Percentiles rank a stretch among this genome's conserved stretches.
Conservation (phyloP, 2,888 invertebrate genomes). For the Tipula confusa region DNA sequence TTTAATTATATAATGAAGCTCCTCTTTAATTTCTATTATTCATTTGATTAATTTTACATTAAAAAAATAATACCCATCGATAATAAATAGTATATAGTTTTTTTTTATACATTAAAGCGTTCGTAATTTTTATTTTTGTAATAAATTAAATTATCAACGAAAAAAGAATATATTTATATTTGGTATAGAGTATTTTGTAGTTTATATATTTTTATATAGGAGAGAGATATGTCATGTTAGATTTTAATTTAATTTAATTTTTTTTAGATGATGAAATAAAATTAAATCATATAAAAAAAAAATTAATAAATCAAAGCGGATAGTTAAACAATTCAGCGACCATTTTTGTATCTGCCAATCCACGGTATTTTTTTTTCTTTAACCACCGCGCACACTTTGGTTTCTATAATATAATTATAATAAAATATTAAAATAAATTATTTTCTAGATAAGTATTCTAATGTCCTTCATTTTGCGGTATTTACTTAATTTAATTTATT, state of each 20-base stretch:
- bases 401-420: neutral
- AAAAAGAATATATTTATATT: neutral
- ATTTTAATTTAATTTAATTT: neutral
- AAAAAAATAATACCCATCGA: constrained; percentile 20
- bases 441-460: neutral
- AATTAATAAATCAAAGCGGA: constrained; percentile 9
- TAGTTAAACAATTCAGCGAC: neutral
- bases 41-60: neutral
- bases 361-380: neutral
- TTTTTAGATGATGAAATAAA: neutral
- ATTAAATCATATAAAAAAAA: neutral
- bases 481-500: neutral
- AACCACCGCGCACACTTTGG: constrained; percentile 12
- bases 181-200: constrained; percentile 9
- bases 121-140: constrained; percentile 3
- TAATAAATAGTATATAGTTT: neutral
- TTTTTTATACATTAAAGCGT: constrained; percentile 21
- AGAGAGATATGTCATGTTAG: constrained; percentile 25
- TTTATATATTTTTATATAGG: constrained; percentile 17
- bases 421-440: neutral
- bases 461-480: neutral
- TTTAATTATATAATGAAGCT: neutral
- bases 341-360: neutral
- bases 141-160: constrained; percentile 3
- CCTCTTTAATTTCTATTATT: constrained; percentile 12